Evolutionary conservation across 2,888 invertebrate species (phyloP).

Genomic region (Limnephilus marmoratus): DNA sequence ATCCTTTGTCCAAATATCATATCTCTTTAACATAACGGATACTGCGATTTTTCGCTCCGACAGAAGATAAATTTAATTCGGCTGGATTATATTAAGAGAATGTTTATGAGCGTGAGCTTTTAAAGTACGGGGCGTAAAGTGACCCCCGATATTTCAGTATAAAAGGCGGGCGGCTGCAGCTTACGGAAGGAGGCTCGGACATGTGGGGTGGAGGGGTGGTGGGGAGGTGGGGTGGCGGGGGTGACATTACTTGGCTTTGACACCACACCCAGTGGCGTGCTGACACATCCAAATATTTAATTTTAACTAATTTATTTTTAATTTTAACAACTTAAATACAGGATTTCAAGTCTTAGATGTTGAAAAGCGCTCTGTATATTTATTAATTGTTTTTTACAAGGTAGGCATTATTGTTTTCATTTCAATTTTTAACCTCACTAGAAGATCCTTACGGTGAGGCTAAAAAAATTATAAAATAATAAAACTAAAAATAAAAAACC

Average conservation of each 20-base stretch:
- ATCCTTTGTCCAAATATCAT: neutral
- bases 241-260: conserved; percentile 24
- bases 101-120: conserved; percentile 57
- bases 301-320: neutral
- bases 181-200: neutral
- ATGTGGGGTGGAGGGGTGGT: neutral
- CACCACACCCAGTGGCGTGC: neutral
- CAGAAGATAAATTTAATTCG: conserved; percentile 38
- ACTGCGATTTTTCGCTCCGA: conserved; percentile 29
- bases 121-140: conserved; percentile 45
- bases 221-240: too few relatives aligned
- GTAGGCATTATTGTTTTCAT: too few relatives aligned
- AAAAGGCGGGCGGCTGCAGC: neutral
- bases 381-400: too few relatives aligned
- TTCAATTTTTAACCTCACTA: too few relatives aligned
- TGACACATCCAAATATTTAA: neutral
- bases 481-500: too few relatives aligned
- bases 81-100: conserved; percentile 42
- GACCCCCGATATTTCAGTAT: conserved; percentile 37
- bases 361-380: too few relatives aligned
- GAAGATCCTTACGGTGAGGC: too few relatives aligned
- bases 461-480: too few relatives aligned
- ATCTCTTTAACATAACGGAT: conserved; percentile 16
- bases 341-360: too few relatives aligned
- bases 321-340: neutral